Conservation (phyloP, 2,113 vertebrate genomes). For the Lepisosteus oculatus region DNA sequence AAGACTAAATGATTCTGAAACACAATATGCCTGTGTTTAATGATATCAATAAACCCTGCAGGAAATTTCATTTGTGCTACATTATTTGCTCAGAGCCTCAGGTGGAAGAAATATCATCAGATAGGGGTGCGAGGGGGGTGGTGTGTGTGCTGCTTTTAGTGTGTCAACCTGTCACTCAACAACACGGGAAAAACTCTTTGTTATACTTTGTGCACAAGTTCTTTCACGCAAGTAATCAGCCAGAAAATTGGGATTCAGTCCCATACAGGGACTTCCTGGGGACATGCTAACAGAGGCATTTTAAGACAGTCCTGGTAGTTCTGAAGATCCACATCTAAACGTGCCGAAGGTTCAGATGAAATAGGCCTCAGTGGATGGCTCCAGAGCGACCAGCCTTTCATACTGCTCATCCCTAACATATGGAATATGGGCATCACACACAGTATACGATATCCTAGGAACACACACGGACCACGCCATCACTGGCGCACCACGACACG, state of each 20-base stretch:
- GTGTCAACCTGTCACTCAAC: constrained; percentile 18
- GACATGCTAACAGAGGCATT: neutral
- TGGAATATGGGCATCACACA: too few relatives aligned
- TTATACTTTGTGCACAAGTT: neutral
- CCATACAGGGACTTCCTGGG: too few relatives aligned
- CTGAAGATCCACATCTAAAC: neutral
- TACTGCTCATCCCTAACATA: too few relatives aligned
- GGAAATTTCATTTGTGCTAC: constrained; percentile 72
- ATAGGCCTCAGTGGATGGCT: neutral
- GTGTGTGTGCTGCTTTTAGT: constrained; percentile 3
- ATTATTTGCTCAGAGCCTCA: constrained; percentile 71
- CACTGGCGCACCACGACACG: too few relatives aligned
- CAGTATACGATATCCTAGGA: too few relatives aligned
- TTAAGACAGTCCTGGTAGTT: neutral
- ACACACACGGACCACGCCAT: too few relatives aligned
- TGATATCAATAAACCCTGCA: constrained; percentile 76
- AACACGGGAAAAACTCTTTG: neutral
- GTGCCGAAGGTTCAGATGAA: neutral
- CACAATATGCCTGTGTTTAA: constrained; percentile 75
- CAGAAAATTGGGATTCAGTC: neutral
- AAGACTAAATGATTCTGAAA: constrained; percentile 73
- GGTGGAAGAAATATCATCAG: constrained; percentile 59
- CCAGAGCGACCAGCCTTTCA: neutral
- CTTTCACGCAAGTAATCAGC: neutral
- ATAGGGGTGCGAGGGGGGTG: constrained; percentile 42